Evolutionary conservation across 2,888 invertebrate species (phyloP).

Genomic region (Deilephila porcellus): DNA sequence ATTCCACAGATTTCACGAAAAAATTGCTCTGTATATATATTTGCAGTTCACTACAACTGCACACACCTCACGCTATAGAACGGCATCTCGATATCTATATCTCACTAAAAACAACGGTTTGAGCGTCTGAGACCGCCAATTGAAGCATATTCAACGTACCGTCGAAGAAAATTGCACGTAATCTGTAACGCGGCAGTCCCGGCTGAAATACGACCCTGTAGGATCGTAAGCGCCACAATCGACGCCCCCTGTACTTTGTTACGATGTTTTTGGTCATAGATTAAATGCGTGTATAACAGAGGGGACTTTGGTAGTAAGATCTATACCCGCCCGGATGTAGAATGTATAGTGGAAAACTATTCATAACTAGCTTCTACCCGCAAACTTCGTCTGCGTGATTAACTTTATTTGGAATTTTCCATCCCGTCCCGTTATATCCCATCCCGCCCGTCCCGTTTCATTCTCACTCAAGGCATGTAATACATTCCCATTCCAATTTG

Average conservation of each 20-base stretch:
- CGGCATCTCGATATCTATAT: not conserved
- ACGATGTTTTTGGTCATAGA: slow-evolving; percentile 58
- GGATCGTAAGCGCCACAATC: slow-evolving; percentile 67
- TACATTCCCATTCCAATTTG: no score
- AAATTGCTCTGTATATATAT: no score
- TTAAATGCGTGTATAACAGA: slow-evolving; percentile 32
- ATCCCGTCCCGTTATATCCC: no score
- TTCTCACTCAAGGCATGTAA: no score
- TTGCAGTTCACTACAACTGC: no score
- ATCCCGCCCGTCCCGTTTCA: no score
- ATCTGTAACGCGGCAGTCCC: slow-evolving; percentile 71
- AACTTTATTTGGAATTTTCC: no score
- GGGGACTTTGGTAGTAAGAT: not conserved
- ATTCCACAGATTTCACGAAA: no score
- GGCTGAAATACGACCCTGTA: slow-evolving; percentile 70
- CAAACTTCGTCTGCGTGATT: no score
- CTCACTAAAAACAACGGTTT: slow-evolving; percentile 22
- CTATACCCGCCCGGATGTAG: no score
- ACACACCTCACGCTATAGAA: not conserved
- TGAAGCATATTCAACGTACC: slow-evolving; percentile 61
- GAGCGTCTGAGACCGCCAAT: slow-evolving; percentile 39
- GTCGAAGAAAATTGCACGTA: slow-evolving; percentile 70
- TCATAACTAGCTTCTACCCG: no score
- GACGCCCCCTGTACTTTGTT: slow-evolving; percentile 59
- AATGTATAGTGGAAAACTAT: no score